These are phyloP conservation scores for Nerophis lumbriciformis DNA, from an alignment of 2,113 vertebrate genomes.

Conservation along the genomic window DNA sequence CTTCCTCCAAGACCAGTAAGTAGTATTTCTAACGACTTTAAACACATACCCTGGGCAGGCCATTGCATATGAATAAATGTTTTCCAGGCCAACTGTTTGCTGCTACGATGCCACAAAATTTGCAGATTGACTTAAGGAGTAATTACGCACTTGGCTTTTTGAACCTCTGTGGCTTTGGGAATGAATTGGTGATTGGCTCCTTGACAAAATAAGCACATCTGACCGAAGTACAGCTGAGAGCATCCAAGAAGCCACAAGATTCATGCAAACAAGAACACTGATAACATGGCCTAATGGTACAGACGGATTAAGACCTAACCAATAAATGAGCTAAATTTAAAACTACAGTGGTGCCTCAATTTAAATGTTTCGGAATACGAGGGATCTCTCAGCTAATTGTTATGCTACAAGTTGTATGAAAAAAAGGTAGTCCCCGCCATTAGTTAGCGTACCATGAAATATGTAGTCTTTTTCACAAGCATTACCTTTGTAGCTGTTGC, in stretches of 20 bases:
- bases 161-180: constrained; percentile 67
- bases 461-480: too few relatives aligned
- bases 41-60: constrained; percentile 27
- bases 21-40: constrained; percentile 40
- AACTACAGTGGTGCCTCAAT: too few relatives aligned
- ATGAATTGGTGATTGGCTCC: constrained; percentile 61
- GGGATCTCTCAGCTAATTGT: too few relatives aligned
- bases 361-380: too few relatives aligned
- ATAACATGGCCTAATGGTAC: not conserved
- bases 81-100: constrained; percentile 58
- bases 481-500: too few relatives aligned
- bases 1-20: constrained; percentile 12
- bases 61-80: constrained; percentile 42
- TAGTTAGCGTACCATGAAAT: too few relatives aligned
- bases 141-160: constrained; percentile 73
- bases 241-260: constrained; percentile 55
- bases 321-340: constrained; percentile 26
- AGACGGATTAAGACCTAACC: constrained; percentile 6
- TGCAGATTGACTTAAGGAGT: constrained; percentile 70
- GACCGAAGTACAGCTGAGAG: constrained; percentile 46
- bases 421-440: too few relatives aligned
- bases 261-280: constrained; percentile 56
- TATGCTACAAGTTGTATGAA: too few relatives aligned
- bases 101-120: constrained; percentile 61
- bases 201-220: constrained; percentile 65